Evolutionary conservation across 2,888 invertebrate genomes (phyloP).

Genomic region (Eudemis profundana): DNA sequence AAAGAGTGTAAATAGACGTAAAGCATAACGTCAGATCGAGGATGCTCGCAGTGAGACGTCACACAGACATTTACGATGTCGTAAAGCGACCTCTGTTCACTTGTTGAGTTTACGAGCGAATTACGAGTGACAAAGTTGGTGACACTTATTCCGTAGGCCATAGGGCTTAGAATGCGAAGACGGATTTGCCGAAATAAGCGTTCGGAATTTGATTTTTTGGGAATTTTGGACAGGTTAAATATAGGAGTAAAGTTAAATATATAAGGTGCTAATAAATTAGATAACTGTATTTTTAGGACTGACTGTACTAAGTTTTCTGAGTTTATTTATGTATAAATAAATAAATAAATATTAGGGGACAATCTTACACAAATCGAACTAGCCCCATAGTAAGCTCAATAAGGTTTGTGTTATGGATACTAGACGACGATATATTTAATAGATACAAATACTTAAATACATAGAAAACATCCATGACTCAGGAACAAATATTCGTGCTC

Average conservation of each 20-base stretch:
- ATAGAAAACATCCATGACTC: no score
- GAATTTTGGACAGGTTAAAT: conserved; percentile 3
- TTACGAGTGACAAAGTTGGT: conserved; percentile 48
- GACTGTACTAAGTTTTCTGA: no score
- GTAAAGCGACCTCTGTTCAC: conserved; percentile 79
- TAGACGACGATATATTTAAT: no score
- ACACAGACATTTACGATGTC: conserved; percentile 73
- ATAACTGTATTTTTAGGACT: no score
- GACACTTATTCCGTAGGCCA: conserved; percentile 49
- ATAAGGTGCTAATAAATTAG: no score
- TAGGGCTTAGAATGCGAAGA: conserved; percentile 46
- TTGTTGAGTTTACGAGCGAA: conserved; percentile 73
- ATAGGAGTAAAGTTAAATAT: background rate
- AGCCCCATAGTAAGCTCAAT: no score
- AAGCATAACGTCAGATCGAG: conserved; percentile 44
- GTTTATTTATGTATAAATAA: no score
- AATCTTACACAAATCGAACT: no score
- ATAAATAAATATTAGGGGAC: no score
- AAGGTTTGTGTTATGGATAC: no score
- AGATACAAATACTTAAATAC: no score
- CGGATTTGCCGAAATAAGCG: background rate
- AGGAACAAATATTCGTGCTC: no score
- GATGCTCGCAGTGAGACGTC: conserved; percentile 77
- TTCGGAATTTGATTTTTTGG: conserved; percentile 22
- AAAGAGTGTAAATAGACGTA: conserved; percentile 41